Conservation (phyloP, 2,113 vertebrate species). For the Emydura subglobosa region DNA sequence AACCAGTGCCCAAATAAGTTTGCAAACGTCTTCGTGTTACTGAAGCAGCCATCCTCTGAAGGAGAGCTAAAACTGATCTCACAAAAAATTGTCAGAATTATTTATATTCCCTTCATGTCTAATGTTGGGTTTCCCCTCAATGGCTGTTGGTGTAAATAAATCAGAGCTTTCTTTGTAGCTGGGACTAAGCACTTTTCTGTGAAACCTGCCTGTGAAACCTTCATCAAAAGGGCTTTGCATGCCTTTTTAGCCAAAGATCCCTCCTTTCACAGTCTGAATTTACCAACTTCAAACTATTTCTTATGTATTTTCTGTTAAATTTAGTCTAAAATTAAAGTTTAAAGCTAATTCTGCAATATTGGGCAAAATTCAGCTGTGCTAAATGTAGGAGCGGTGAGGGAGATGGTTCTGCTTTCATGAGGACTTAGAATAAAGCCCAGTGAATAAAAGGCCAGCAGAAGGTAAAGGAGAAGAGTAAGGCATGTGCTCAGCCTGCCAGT, state of each 20-base stretch:
- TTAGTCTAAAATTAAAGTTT: background rate
- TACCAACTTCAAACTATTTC: background rate
- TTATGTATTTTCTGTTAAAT: background rate
- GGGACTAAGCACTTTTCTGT: background rate
- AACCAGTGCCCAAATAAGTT: rapidly evolving
- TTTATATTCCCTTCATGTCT: background rate
- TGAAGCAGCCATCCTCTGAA: background rate
- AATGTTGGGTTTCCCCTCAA: rapidly evolving
- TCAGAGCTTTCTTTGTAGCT: background rate
- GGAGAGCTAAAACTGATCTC: background rate
- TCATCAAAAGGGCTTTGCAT: background rate
- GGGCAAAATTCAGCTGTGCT: background rate
- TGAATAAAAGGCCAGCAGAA: background rate
- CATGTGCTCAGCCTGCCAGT: background rate
- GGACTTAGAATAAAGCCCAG: background rate
- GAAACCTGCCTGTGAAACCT: background rate
- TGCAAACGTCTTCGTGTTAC: background rate
- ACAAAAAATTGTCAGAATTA: rapidly evolving
- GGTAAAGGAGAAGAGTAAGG: background rate
- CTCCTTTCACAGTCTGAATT: background rate
- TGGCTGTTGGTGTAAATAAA: rapidly evolving
- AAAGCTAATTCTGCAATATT: background rate
- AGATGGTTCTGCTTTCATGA: background rate
- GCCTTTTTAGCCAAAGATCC: background rate
- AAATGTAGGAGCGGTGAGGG: background rate